A percentile compares a stretch with the other conserved stretches of the same genome.
These are phyloP conservation scores for Ormyrus nitidulus DNA, from an alignment of 2,888 invertebrate genomes.

Conservation along the genomic window DNA sequence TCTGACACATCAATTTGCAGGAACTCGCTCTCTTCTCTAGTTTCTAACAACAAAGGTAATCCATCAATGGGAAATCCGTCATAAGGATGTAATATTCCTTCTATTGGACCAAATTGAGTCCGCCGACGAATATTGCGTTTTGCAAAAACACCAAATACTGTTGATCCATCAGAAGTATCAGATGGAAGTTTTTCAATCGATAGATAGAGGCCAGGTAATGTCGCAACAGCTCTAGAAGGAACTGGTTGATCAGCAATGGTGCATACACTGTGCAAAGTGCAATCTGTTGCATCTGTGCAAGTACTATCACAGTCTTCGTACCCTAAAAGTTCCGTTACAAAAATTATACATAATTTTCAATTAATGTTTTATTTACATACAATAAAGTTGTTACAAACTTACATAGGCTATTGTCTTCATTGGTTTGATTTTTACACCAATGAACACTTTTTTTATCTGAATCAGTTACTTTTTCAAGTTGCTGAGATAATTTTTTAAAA, in stretches of 20 bases:
- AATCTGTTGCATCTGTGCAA: slow-evolving; percentile 68
- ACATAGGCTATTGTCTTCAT: slow-evolving; percentile 69
- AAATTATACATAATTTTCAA: slow-evolving; percentile 6
- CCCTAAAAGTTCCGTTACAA: slow-evolving; percentile 63
- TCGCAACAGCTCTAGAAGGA: slow-evolving; percentile 86
- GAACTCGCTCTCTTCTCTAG: slow-evolving; percentile 74
- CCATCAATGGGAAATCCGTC: slow-evolving; percentile 67
- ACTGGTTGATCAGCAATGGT: slow-evolving; percentile 83
- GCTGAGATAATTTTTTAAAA: slow-evolving; percentile 43
- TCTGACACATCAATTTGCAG: slow-evolving; percentile 79
- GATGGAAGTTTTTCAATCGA: slow-evolving; percentile 76
- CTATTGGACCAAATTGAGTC: slow-evolving; percentile 88
- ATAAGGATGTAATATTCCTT: slow-evolving; percentile 79
- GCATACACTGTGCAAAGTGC: slow-evolving; percentile 72
- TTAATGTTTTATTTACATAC: neutral
- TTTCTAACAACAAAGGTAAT: slow-evolving; percentile 77
- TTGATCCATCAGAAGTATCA: slow-evolving; percentile 59
- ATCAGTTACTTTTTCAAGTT: slow-evolving; percentile 35
- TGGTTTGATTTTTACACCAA: slow-evolving; percentile 67
- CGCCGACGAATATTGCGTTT: slow-evolving; percentile 82
- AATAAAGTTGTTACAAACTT: slow-evolving; percentile 46
- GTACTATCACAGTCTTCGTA: slow-evolving; percentile 74
- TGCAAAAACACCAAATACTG: slow-evolving; percentile 81
- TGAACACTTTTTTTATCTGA: slow-evolving; percentile 60
- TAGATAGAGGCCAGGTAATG: slow-evolving; percentile 83